Percentiles rank a stretch among this genome's conserved stretches.
Evolutionary conservation across 2,113 vertebrate species (phyloP).

Genomic region (Antigone vipio): DNA sequence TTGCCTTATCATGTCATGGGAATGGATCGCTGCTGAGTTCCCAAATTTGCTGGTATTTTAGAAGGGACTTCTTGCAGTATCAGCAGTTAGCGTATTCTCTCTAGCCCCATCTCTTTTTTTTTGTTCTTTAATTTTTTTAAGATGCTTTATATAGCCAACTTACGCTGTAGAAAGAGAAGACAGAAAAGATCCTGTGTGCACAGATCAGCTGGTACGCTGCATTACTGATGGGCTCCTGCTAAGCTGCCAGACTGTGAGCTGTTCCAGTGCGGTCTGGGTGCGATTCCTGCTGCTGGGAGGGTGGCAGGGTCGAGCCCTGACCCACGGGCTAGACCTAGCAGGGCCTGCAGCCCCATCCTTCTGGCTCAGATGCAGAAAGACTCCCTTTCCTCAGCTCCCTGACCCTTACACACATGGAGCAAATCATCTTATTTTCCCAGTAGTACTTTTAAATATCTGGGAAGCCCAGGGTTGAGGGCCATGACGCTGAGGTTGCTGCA

Average conservation of each 20-base stretch:
- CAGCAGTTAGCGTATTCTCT: background rate
- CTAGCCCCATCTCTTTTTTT: background rate
- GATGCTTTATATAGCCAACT: background rate
- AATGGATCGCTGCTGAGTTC: background rate
- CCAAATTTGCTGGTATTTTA: background rate
- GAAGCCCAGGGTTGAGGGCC: background rate
- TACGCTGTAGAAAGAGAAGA: background rate
- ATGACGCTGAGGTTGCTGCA: background rate
- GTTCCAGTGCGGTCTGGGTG: background rate
- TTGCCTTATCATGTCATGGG: background rate
- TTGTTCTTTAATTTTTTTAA: background rate
- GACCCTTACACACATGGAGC: background rate
- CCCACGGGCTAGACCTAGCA: accelerated
- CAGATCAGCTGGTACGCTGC: background rate
- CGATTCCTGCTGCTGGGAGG: background rate
- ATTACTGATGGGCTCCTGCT: background rate
- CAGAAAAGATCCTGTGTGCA: background rate
- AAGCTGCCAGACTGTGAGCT: background rate
- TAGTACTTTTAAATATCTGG: background rate
- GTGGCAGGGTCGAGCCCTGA: background rate
- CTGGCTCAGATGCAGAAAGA: background rate
- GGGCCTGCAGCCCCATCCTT: background rate
- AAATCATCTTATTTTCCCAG: background rate
- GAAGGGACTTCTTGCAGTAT: background rate
- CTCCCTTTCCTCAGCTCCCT: background rate